A percentile compares a stretch with the other conserved stretches of the same genome.
Conservation (phyloP, 2,113 vertebrate species). For the mouse (Mus musculus) region GRCm39 chr13:25390501-25391000, state of each 20-base stretch:
- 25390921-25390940: conserved; percentile 25
- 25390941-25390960: conserved; percentile 55
- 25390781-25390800: conserved; percentile 57
- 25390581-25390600: too few relatives aligned
- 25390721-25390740: conserved; percentile 62
- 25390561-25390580: too few relatives aligned
- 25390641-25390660: not conserved
- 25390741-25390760: conserved; percentile 43
- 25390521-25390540: conserved; percentile 49
- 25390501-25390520: conserved; percentile 44
- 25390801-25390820: conserved; percentile 50
- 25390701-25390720: conserved; percentile 13
- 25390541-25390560: not conserved
- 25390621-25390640: too few relatives aligned
- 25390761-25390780: not conserved
- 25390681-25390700: not conserved
- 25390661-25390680: conserved; percentile 23
- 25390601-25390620: too few relatives aligned
- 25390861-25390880: conserved; percentile 69
- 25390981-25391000: conserved; percentile 55
- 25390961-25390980: conserved; percentile 64
- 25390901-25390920: conserved; percentile 50
- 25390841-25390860: conserved; percentile 75
- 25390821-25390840: conserved; percentile 71
- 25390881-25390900: conserved; percentile 49